Evolutionary conservation across 1,140 invertebrate species (phyloP).

Genomic region (Drosophila sechellia): DNA sequence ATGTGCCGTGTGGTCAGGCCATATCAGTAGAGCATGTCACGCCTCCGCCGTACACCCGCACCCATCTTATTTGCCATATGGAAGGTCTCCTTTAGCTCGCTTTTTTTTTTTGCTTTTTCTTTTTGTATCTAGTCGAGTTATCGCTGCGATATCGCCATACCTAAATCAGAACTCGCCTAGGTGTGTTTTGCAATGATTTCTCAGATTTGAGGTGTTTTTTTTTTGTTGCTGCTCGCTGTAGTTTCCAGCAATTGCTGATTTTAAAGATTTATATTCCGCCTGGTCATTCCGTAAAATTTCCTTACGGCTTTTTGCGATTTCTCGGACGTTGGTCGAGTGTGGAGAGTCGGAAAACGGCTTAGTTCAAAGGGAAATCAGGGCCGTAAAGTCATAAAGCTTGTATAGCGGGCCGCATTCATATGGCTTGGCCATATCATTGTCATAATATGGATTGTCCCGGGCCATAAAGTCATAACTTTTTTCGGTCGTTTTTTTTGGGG

Average conservation of each 20-base stretch:
- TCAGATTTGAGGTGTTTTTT: conserved; percentile 41
- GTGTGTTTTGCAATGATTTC: conserved; percentile 74
- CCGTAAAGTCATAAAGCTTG: conserved; percentile 70
- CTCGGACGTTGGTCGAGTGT: conserved; percentile 6
- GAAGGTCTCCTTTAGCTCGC: conserved; percentile 19
- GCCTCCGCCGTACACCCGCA: conserved; percentile 4
- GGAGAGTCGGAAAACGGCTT: conserved; percentile 20
- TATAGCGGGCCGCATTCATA: conserved; percentile 12
- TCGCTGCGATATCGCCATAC: conserved; percentile 69
- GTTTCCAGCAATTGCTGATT: conserved; percentile 19
- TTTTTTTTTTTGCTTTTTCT: neutral
- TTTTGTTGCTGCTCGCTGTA: neutral
- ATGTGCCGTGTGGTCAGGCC: conserved; percentile 20
- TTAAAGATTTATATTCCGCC: neutral
- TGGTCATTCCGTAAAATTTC: conserved; percentile 7
- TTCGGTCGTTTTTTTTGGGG: conserved; percentile 28
- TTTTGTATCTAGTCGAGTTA: conserved; percentile 61
- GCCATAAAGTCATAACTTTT: conserved; percentile 32
- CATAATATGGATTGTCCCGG: conserved; percentile 62
- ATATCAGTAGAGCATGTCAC: conserved; percentile 33
- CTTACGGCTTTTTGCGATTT: neutral
- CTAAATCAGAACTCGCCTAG: conserved; percentile 69
- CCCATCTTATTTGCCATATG: conserved; percentile 15
- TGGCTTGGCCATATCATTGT: conserved; percentile 39
- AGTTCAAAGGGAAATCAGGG: conserved; percentile 74